Conservation (phyloP, 1,140 invertebrate genomes). For the silkworm (Bombyx mori) region ASM3026992v2 NC_085110.1:16850001-16850500, state of each 20-base stretch:
- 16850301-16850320: not conserved
- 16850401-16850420: constrained; percentile 21
- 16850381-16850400: not conserved
- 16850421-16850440: constrained; percentile 14
- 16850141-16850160: too few relatives aligned
- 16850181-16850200: too few relatives aligned
- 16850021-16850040: too few relatives aligned
- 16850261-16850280: not conserved
- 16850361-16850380: not conserved
- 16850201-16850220: too few relatives aligned
- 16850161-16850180: too few relatives aligned
- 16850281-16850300: not conserved
- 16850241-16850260: not conserved
- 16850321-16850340: not conserved
- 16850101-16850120: too few relatives aligned
- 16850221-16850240: not conserved
- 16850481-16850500: constrained; percentile 53
- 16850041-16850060: too few relatives aligned
- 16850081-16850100: too few relatives aligned
- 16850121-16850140: too few relatives aligned
- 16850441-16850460: not conserved
- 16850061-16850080: too few relatives aligned
- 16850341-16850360: not conserved
- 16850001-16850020: too few relatives aligned
- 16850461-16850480: constrained; percentile 34